Evolutionary conservation across 2,888 invertebrate species (phyloP), one percentile per base, ranked within the genome.

Genomic region (Rotaria macrura): DNA sequence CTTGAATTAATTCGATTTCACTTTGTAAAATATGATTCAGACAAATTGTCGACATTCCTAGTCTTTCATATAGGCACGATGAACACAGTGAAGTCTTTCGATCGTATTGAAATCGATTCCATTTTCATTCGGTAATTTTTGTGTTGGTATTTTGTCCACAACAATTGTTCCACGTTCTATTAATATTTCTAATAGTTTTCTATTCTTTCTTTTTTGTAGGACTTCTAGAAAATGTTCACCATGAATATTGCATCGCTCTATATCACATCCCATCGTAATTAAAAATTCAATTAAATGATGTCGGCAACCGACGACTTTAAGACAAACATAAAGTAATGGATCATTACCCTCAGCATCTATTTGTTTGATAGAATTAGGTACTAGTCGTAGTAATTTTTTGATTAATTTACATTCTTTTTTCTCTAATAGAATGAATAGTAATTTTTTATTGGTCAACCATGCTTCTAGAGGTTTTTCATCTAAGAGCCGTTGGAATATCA

Each of bases 401-500:
- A 79, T 79, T 34, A 34, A 79, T 79, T 38, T 79, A 79, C 43
- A 43, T 79, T 79, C 79, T 43, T 79, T 79, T 34, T 79, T 79
- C n/a, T 79, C 14, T 34, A 79, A 43, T 43, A 79, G 10, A 79
- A 79, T 79, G 34, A 43, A 79, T 40, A 79, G 12, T 6, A 79
- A 25, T 40, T 17, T 20, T 0, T 25, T 14, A 79, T 34, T 79
- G 40, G 9, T 43, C 12, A 79, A 4, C 79, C 79, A 79, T 79
- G 79, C 3, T n/a, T 79, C 10, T 25, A 43, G 17, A 0, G 3
- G 14, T 40, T 79, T 43, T 20, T 79, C 79, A 6, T 79, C 25
- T n/a, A 79, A 34, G n/a, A 79, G 34, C 10, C 2, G 79, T 25
- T 79, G 79, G 43, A 79, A 79, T 2, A 43, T 7, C n/a, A 47